Percentiles rank a stretch among this genome's conserved stretches.
Evolutionary conservation across 2,113 vertebrate genomes (phyloP).

Genomic region (human (Homo sapiens)): GRCh38 chr7:42242501-42243000

Average conservation of each 20-base stretch:
- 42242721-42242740: neutral
- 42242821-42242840: neutral
- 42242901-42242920: neutral
- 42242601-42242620: neutral
- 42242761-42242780: neutral
- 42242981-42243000: neutral
- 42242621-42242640: neutral
- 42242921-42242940: neutral
- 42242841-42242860: neutral
- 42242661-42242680: neutral
- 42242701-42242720: neutral
- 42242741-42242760: neutral
- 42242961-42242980: neutral
- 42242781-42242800: neutral
- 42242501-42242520: neutral
- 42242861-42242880: slow-evolving; percentile 1
- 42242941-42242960: neutral
- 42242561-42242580: neutral
- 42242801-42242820: neutral
- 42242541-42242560: neutral
- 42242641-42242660: neutral
- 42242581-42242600: neutral
- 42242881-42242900: neutral
- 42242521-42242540: neutral
- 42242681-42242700: neutral